phyloP scores from a whole-genome alignment of 2,113 vertebrate genomes.

The Sceloporus tristichus region DNA sequence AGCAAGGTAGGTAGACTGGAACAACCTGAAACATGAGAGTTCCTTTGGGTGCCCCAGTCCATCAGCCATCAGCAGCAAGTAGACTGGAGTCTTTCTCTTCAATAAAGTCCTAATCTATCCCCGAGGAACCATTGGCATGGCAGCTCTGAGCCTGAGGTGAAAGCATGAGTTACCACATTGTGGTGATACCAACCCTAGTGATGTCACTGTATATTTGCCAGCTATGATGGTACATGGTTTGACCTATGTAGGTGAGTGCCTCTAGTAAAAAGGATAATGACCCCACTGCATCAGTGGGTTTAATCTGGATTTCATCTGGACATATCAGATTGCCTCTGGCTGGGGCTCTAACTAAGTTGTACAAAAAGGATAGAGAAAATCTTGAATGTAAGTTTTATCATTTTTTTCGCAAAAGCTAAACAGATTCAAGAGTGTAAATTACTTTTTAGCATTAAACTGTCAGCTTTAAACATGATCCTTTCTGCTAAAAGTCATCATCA shows the following conservation, averaged over 20 bases:
- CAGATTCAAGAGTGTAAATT: slow-evolving; percentile 2
- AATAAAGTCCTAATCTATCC: too few relatives aligned
- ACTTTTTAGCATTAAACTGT: slow-evolving; percentile 13
- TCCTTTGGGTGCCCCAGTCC: too few relatives aligned
- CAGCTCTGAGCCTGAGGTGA: too few relatives aligned
- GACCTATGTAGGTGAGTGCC: not conserved
- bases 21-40: too few relatives aligned
- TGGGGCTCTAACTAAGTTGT: not conserved
- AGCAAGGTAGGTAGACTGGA: too few relatives aligned
- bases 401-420: not conserved
- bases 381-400: not conserved
- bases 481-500: slow-evolving; percentile 13
- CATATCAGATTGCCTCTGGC: not conserved
- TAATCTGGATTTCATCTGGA: not conserved
- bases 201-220: not conserved
- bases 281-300: not conserved
- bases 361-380: not conserved
- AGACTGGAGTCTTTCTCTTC: too few relatives aligned
- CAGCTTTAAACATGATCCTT: slow-evolving; percentile 16
- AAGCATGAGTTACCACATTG: too few relatives aligned
- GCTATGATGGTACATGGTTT: not conserved
- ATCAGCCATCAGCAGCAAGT: too few relatives aligned
- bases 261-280: not conserved
- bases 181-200: too few relatives aligned
- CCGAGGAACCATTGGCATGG: too few relatives aligned